These are phyloP conservation scores for Acrobasis repandana DNA, from an alignment of 2,888 invertebrate genomes.

Conservation along the genomic window DNA sequence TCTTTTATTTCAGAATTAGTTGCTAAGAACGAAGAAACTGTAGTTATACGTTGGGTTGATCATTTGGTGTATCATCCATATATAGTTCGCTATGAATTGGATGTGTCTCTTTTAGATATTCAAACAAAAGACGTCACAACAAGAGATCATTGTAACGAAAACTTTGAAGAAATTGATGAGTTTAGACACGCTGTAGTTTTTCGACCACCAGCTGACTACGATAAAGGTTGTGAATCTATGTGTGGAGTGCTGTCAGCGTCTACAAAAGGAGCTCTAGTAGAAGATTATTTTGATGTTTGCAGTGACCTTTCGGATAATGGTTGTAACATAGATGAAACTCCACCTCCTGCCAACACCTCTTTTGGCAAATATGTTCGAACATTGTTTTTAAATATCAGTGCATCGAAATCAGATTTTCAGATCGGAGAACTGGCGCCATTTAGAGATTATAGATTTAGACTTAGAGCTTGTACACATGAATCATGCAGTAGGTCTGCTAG, in stretches of 20 bases:
- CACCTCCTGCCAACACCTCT: slow-evolving; percentile 47
- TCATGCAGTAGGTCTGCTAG: slow-evolving; percentile 62
- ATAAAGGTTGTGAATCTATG: slow-evolving; percentile 62
- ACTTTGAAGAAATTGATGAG: slow-evolving; percentile 49
- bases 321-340: slow-evolving; percentile 50
- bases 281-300: slow-evolving; percentile 67
- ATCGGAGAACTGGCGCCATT: slow-evolving; percentile 63
- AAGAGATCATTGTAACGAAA: slow-evolving; percentile 56
- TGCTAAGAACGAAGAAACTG: slow-evolving; percentile 50
- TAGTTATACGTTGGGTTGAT: slow-evolving; percentile 66
- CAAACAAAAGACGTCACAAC: slow-evolving; percentile 41
- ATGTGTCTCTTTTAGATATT: slow-evolving; percentile 60
- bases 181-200: slow-evolving; percentile 61
- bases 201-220: slow-evolving; percentile 63
- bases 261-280: slow-evolving; percentile 56
- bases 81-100: slow-evolving; percentile 62
- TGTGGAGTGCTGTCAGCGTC: slow-evolving; percentile 60
- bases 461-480: slow-evolving; percentile 58
- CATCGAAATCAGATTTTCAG: slow-evolving; percentile 47
- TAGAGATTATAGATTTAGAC: slow-evolving; percentile 66
- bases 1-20: slow-evolving; percentile 67
- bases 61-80: slow-evolving; percentile 59
- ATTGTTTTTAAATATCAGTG: slow-evolving; percentile 50
- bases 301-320: slow-evolving; percentile 38
- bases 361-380: slow-evolving; percentile 52